phyloP scores from a whole-genome alignment of 2,113 vertebrate species.

The Xiphorhynchus elegans region DNA sequence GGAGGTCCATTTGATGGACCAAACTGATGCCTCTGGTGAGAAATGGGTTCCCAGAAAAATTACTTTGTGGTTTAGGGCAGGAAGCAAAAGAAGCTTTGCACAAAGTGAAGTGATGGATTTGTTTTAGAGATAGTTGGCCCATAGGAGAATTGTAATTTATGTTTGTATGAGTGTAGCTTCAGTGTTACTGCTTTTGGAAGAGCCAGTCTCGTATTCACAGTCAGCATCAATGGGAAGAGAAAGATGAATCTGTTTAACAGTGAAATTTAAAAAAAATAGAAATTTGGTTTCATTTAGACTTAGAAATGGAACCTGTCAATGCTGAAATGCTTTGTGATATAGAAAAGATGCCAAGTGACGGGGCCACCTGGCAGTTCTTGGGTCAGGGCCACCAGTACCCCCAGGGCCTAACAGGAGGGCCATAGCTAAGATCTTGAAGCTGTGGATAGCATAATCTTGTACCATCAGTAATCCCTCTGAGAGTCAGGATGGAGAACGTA shows the following conservation, averaged over 20 bases:
- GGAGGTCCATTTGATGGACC: neutral
- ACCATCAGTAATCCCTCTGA: neutral
- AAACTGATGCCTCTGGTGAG: neutral
- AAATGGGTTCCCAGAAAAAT: neutral
- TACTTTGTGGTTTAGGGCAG: neutral
- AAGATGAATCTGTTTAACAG: neutral
- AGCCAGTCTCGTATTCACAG: neutral
- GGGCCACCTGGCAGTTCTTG: neutral
- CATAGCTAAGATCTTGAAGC: neutral
- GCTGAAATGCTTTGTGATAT: neutral
- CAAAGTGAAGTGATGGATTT: neutral
- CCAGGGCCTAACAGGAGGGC: neutral
- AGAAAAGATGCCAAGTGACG: neutral
- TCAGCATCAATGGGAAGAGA: neutral
- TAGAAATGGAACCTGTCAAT: neutral
- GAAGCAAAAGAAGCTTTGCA: neutral
- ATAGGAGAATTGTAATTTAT: neutral
- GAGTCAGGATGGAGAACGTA: neutral
- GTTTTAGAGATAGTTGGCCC: neutral
- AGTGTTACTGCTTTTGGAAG: neutral
- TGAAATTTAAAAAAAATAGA: neutral
- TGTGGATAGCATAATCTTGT: neutral
- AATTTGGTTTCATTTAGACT: neutral
- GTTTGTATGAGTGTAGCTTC: neutral
- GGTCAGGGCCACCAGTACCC: neutral